Evolutionary conservation across 2,888 invertebrate genomes (phyloP).

Genomic region (Melipona beecheii): DNA sequence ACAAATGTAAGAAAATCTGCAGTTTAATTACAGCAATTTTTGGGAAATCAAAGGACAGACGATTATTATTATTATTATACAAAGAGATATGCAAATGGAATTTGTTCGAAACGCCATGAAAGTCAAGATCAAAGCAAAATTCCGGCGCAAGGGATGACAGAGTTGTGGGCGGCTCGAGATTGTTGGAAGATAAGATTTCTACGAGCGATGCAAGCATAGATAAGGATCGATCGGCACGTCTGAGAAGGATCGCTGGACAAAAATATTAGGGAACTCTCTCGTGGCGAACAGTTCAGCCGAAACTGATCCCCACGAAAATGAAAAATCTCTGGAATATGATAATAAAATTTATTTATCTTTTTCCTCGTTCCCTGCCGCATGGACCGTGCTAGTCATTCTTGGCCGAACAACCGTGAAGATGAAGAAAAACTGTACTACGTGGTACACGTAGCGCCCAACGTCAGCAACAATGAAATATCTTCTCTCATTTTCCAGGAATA

Average conservation of each 20-base stretch:
- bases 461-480: constrained; percentile 68
- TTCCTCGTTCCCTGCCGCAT: constrained; percentile 13
- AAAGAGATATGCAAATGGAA: constrained; percentile 21
- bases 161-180: constrained; percentile 62
- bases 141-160: constrained; percentile 63
- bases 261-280: constrained; percentile 59
- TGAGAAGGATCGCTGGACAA: constrained; percentile 69
- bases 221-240: constrained; percentile 71
- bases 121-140: constrained; percentile 55
- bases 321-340: constrained; percentile 78
- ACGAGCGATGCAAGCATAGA: constrained; percentile 72
- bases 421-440: constrained; percentile 28
- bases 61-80: constrained; percentile 2
- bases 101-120: constrained; percentile 1
- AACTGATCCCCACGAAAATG: constrained; percentile 62
- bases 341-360: constrained; percentile 72
- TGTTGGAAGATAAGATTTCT: constrained; percentile 74
- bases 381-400: constrained; percentile 43
- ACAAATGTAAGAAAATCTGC: no score
- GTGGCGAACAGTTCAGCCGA: constrained; percentile 25
- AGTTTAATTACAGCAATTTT: no score
- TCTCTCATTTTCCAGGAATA: constrained; percentile 65
- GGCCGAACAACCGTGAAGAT: constrained; percentile 62
- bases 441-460: constrained; percentile 50
- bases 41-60: neutral